Evolutionary conservation across 92 coral and sea anemone species (phyloP), one percentile per base, ranked within the genome.

Genomic region (Epizoanthus scotinus): DNA sequence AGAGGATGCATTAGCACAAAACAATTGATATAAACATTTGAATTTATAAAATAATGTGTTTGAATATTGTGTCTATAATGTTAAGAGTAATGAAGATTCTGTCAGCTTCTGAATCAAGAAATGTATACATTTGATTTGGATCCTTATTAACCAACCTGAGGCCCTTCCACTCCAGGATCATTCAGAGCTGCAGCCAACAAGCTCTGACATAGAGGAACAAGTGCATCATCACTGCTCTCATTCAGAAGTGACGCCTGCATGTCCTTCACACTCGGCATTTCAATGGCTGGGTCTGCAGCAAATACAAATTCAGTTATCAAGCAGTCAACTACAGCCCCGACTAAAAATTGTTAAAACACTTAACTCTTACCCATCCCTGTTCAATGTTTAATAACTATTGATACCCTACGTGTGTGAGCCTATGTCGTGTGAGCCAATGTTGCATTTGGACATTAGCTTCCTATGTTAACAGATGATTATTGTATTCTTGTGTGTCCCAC

Each of bases 101-200:
- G 3, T 62, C 34, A 62, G 34, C 9, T 27, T 22, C 31, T 61
- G 14, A 61, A 61, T 61, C 9, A 61, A 61, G 25, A 22, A 27
- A 62, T 28, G 34, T 15, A 22, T 62, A 13, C 26, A 62, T 10
- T 2, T 1, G 22, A 62, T 28, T 10, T 24, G 12, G 34, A 12
- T 28, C 52, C 12, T 22, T 25, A 27, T 72, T 50, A 67, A 87
- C 94, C 82, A 87, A 95, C 98, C 88, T 87, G 78, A 13, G 98
- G 98, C 27, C 98, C 97, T 44, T 95, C 95, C 26, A 91, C 94
- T 42, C 98, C 98, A 31, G 98, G 98, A 57, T 95, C 98, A 56
- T 86, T 90, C 15, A 95, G 63, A 61, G 98, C 98, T 36, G 94
- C 94, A 15, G 78, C 65, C 25, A 95, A 84, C 77, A 95, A 86